Percentiles rank a stretch among this genome's conserved stretches.
These are phyloP conservation scores for Oscarella lobularis DNA, from an alignment of 37 sponge, comb jelly and placozoan species.

Conservation along the genomic window DNA sequence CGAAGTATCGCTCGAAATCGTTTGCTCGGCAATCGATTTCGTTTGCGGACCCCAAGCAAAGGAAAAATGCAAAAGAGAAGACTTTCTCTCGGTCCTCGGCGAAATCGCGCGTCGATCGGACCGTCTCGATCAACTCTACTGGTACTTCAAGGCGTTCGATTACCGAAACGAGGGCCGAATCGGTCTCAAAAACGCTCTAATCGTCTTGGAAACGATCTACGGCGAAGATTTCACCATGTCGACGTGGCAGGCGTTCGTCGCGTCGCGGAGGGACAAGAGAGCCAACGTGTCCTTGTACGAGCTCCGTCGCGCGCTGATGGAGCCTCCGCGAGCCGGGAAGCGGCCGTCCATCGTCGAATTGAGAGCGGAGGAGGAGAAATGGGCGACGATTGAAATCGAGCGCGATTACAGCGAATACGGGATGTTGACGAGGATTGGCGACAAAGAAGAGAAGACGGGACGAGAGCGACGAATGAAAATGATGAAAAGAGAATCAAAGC, in stretches of 20 bases:
- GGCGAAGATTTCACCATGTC: neutral
- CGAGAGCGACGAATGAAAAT: neutral
- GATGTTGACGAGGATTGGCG: neutral
- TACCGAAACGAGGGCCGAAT: neutral
- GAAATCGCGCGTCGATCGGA: neutral
- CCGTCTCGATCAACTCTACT: neutral
- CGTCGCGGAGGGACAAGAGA: neutral
- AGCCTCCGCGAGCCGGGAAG: neutral
- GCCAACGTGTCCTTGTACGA: neutral
- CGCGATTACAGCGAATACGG: neutral
- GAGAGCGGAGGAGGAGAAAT: neutral
- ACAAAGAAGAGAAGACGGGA: neutral
- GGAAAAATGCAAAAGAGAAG: neutral
- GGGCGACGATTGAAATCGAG: neutral
- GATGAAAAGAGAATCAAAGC: neutral
- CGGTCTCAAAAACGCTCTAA: neutral
- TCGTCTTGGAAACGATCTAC: neutral
- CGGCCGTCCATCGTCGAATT: neutral
- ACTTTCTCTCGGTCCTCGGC: neutral
- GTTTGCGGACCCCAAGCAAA: neutral
- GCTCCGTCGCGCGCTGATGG: neutral
- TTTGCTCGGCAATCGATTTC: neutral
- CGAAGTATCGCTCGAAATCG: neutral
- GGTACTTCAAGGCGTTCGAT: slow-evolving; percentile 8
- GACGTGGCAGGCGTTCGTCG: slow-evolving; percentile 4